These are phyloP conservation scores for Xylophagus ater DNA, from an alignment of 2,888 invertebrate genomes.

Conservation along the genomic window DNA sequence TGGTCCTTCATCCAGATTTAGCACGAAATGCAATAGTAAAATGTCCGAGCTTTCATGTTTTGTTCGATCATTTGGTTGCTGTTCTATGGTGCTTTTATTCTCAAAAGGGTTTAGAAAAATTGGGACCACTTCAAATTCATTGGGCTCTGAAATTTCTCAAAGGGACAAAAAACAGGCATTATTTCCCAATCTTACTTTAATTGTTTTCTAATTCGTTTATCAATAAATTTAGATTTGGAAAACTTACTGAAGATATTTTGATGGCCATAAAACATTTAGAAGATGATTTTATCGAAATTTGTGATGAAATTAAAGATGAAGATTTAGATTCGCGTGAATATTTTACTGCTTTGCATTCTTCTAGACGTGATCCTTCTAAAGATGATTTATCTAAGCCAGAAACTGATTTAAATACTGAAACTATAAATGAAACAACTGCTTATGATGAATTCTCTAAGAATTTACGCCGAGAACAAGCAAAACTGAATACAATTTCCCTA, in stretches of 20 bases:
- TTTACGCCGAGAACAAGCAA: too few species aligned
- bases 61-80: slow-evolving; percentile 21
- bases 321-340: slow-evolving; percentile 4
- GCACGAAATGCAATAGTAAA: slow-evolving; percentile 8
- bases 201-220: not conserved
- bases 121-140: slow-evolving; percentile 17
- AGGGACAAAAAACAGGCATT: slow-evolving; percentile 16
- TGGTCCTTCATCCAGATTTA: slow-evolving; percentile 8
- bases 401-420: too few species aligned
- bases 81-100: slow-evolving; percentile 21
- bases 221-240: slow-evolving; percentile 1
- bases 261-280: slow-evolving; percentile 13
- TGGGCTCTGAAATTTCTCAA: slow-evolving; percentile 22
- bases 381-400: slow-evolving; percentile 10
- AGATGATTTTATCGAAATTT: slow-evolving; percentile 10
- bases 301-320: slow-evolving; percentile 1
- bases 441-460: too few species aligned
- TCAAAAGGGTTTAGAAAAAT: not conserved
- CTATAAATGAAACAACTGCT: too few species aligned
- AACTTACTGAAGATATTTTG: slow-evolving; percentile 7
- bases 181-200: not conserved
- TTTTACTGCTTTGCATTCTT: slow-evolving; percentile 4
- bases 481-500: too few species aligned
- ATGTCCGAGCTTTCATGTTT: slow-evolving; percentile 19
- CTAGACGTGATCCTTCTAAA: slow-evolving; percentile 2